A percentile compares a stretch with the other conserved stretches of the same genome.
phyloP scores from a whole-genome alignment of 1,140 invertebrate species.

The Homalodisca vitripennis region DNA sequence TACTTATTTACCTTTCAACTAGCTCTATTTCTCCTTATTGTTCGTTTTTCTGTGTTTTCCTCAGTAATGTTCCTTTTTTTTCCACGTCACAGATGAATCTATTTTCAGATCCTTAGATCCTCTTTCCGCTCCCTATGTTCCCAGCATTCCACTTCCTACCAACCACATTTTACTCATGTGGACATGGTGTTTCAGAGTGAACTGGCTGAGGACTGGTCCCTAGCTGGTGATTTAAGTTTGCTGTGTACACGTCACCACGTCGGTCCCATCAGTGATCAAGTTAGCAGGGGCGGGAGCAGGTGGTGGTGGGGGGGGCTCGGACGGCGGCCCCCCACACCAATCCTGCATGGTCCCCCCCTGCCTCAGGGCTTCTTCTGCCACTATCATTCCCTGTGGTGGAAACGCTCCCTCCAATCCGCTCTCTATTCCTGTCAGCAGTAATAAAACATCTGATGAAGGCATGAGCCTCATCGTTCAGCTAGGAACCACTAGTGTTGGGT shows the following conservation, averaged over 20 bases:
- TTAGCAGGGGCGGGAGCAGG: constrained; percentile 28
- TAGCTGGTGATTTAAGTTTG: constrained; percentile 23
- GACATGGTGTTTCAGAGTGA: constrained; percentile 19
- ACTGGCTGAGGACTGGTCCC: constrained; percentile 27
- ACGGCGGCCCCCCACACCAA: constrained; percentile 29
- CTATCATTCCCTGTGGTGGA: constrained; percentile 24
- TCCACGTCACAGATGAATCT: no score
- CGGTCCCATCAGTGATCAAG: constrained; percentile 35
- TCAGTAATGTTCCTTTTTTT: no score
- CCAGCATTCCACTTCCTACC: no score
- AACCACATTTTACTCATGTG: background rate
- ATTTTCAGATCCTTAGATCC: no score
- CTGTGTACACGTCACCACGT: constrained; percentile 29
- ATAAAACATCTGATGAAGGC: constrained; percentile 21
- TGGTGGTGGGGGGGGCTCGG: constrained; percentile 28
- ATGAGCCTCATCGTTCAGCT: constrained; percentile 35
- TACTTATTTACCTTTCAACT: no score
- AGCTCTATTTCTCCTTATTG: no score
- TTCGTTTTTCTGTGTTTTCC: no score
- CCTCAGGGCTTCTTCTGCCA: constrained; percentile 29
- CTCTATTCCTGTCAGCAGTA: constrained; percentile 30
- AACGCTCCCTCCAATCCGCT: constrained; percentile 21
- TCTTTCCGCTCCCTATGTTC: background rate
- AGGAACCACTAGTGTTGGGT: constrained; percentile 34
- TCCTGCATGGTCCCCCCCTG: constrained; percentile 26